A percentile compares a stretch with the other conserved stretches of the same genome.
phyloP scores from a whole-genome alignment of 2,797 vertebrate species.

The Onychomys torridus region DNA sequence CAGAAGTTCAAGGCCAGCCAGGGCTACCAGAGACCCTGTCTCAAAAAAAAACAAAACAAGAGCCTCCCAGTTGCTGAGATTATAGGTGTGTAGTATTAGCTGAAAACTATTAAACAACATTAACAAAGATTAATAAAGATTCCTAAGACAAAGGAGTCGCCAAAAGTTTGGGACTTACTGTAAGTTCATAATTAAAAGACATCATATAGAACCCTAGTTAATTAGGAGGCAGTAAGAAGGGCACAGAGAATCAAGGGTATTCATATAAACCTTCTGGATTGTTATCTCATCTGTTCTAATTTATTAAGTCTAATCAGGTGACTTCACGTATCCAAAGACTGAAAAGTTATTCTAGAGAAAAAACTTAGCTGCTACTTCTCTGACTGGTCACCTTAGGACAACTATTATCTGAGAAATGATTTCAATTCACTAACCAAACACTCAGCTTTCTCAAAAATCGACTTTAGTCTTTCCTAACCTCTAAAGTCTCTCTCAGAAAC shows the following conservation, averaged over 20 bases:
- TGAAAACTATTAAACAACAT: slow-evolving; percentile 24
- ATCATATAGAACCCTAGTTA: neutral
- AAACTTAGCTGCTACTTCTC: slow-evolving; percentile 38
- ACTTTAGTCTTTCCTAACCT: slow-evolving; percentile 28
- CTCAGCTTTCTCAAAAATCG: slow-evolving; percentile 65
- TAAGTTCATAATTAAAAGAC: slow-evolving; percentile 58
- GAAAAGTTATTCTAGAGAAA: slow-evolving; percentile 44
- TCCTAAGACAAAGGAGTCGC: slow-evolving; percentile 21
- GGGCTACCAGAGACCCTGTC: neutral
- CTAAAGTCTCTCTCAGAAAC: slow-evolving; percentile 62
- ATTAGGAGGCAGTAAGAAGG: slow-evolving; percentile 49
- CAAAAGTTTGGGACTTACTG: neutral
- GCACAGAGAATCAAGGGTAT: slow-evolving; percentile 49
- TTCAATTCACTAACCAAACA: slow-evolving; percentile 63
- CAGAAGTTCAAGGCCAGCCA: neutral
- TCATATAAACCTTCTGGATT: slow-evolving; percentile 37
- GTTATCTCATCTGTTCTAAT: slow-evolving; percentile 24
- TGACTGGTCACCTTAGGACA: slow-evolving; percentile 50
- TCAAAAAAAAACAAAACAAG: neutral
- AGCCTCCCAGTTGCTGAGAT: neutral
- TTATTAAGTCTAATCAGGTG: slow-evolving; percentile 27
- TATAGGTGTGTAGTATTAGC: neutral
- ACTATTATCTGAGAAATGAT: slow-evolving; percentile 64
- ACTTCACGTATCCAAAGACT: slow-evolving; percentile 13
- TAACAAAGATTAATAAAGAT: neutral